Evolutionary conservation across 1,140 invertebrate species (phyloP), one percentile per base, ranked within the genome.

Genomic region (Aphaenogaster ashmeadi): DNA sequence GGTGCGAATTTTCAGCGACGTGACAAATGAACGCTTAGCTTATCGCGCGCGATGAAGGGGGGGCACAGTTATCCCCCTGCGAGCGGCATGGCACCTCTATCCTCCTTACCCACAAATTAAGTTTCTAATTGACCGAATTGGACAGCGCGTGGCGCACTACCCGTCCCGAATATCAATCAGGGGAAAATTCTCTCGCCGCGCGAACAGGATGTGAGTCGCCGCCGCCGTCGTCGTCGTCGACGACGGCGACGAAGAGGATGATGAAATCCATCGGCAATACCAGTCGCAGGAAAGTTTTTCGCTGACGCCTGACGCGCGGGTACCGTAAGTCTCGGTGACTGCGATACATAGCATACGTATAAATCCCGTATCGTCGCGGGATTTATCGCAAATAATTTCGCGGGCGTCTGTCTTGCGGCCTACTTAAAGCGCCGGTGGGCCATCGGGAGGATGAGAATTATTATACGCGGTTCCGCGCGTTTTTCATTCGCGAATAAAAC

Each of bases 381-480:
- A 84, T 84, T 84, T 84, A 84, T 84, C 69, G 69, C n/a, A 75
- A 84, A 75, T 74, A 84, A 84, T 84, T 84, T n/a, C 80, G 52
- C 80, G 67, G 18, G 38, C 27, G 44, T 83, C 78, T 4, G 41
- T 50, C 11, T 41, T 58, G 64, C 64, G 78, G 62, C 69, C 69
- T 84, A 84, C 80, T 84, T 75, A 27, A 84, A 38, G 72, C 38
- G 7, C 18, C 47, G 62, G 13, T 21, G 67, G 8, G 67, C 33
- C 67, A 58, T 74, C 27, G 27, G 18, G 3, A 72, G 9, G 4
- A 44, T 18, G 33, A 75, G 13, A 75, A 47, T 60, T 36, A 69
- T 69, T 69, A 69, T 33, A 21, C 50, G 27, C 18, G 7, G 18
- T 7, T 62, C 6, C 56, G 56, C 21, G 15, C 7, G 66, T 47